Percentiles rank a stretch among this genome's conserved stretches.
phyloP scores from a whole-genome alignment of 2,797 vertebrate genomes.

The Clamator glandarius region DNA sequence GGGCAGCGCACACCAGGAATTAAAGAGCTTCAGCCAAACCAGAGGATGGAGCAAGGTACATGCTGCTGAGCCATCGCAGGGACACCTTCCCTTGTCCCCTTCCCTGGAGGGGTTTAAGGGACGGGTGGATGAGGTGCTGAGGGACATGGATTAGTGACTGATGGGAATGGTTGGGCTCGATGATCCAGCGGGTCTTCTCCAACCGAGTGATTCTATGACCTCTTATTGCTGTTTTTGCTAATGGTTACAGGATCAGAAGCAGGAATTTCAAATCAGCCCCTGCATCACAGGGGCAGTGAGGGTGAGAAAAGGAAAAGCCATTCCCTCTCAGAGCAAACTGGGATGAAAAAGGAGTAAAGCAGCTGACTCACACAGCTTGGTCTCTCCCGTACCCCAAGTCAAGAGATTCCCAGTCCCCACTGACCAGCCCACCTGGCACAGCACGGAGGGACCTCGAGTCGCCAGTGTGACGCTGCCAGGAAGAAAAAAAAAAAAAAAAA shows the following conservation, averaged over 20 bases:
- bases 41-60: background rate
- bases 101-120: too few relatives aligned
- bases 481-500: background rate
- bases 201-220: too few relatives aligned
- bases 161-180: too few relatives aligned
- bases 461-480: background rate
- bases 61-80: rapidly evolving
- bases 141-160: too few relatives aligned
- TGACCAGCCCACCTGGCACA: rapidly evolving
- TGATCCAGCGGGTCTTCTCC: too few relatives aligned
- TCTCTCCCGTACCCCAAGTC: background rate
- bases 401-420: background rate
- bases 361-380: background rate
- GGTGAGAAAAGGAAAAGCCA: background rate
- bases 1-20: rapidly evolving
- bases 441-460: background rate
- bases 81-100: too few relatives aligned
- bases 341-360: background rate
- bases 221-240: background rate
- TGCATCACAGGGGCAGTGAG: background rate
- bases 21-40: too few relatives aligned
- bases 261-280: background rate
- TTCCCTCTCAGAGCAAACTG: background rate
- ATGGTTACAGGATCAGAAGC: rapidly evolving
- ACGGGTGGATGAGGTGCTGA: too few relatives aligned